Evolutionary conservation across 2,797 vertebrate genomes (phyloP).

Genomic region (Sciaenops ocellatus): DNA sequence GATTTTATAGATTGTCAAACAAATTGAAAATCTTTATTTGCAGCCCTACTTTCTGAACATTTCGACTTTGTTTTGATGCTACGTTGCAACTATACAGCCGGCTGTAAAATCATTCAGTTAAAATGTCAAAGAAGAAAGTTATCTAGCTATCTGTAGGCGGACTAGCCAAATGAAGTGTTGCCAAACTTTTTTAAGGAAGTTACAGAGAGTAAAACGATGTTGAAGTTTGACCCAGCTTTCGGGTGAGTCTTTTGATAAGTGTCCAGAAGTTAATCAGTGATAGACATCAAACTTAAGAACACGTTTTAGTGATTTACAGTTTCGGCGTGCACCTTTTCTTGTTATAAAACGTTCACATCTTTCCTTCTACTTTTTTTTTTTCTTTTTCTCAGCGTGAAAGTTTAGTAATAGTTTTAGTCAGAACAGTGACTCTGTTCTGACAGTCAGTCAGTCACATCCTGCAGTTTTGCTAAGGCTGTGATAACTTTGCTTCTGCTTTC

Average conservation of each 20-base stretch:
- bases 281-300: neutral
- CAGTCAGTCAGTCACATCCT: no score
- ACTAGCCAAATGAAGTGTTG: no score
- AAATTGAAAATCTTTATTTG: no score
- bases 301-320: neutral
- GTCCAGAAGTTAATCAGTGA: neutral
- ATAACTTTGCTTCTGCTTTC: constrained; percentile 41
- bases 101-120: neutral
- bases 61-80: neutral
- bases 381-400: no score
- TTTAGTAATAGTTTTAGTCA: no score
- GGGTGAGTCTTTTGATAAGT: neutral
- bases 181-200: neutral
- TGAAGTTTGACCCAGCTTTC: neutral
- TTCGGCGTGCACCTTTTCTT: neutral
- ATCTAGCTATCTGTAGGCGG: no score
- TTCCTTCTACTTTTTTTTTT: neutral
- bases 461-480: neutral
- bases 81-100: neutral
- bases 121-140: neutral
- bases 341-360: no score
- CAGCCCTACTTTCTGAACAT: no score
- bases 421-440: no score
- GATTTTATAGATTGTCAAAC: no score
- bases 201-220: neutral